Evolutionary conservation across 2,797 vertebrate species (phyloP).

Genomic region (Alosa sapidissima): DNA sequence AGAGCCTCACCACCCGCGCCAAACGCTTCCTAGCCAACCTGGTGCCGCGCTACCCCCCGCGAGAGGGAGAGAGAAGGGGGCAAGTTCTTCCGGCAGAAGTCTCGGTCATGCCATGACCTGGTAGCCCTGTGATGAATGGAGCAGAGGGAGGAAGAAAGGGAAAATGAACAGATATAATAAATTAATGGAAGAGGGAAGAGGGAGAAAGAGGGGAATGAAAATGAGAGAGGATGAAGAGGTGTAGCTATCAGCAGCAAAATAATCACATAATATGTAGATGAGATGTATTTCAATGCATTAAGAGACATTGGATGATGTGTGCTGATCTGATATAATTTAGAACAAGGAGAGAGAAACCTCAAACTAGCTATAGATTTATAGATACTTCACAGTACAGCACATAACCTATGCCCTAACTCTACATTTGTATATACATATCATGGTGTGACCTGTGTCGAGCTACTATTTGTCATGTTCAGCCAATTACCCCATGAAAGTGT

Average conservation of each 20-base stretch:
- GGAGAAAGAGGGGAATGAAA: background rate
- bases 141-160: background rate
- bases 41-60: slow-evolving; percentile 76
- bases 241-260: background rate
- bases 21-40: slow-evolving; percentile 85
- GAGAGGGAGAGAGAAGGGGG: slow-evolving; percentile 65
- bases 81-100: slow-evolving; percentile 85
- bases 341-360: background rate
- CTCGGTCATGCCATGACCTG: slow-evolving; percentile 87
- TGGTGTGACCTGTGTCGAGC: background rate
- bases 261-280: background rate
- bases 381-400: background rate
- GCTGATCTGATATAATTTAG: background rate
- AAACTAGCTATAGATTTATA: background rate
- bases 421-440: slow-evolving; percentile 8
- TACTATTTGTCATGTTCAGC: background rate
- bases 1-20: slow-evolving; percentile 83
- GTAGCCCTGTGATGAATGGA: slow-evolving; percentile 70
- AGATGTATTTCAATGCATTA: background rate
- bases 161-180: background rate
- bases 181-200: background rate
- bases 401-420: background rate
- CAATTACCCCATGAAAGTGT: slow-evolving; percentile 1
- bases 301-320: background rate
- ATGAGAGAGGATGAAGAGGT: background rate